Conservation (phyloP, 2,888 invertebrate species). For the Hipparchia sbordonii region DNA sequence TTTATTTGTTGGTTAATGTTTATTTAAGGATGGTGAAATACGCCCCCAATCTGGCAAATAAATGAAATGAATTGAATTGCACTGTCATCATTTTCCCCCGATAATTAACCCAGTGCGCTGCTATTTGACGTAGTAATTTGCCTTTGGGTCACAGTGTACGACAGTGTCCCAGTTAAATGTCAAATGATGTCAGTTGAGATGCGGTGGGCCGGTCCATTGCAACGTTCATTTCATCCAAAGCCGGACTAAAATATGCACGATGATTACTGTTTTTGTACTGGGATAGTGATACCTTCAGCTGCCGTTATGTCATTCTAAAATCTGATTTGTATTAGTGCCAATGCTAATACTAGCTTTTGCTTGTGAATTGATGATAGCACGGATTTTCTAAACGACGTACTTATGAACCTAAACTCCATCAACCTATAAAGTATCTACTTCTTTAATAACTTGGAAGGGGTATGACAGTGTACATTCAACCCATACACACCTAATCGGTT, state of each 20-base stretch:
- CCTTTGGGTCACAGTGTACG: background rate
- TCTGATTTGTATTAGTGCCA: background rate
- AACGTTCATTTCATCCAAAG: background rate
- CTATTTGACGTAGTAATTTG: conserved; percentile 4
- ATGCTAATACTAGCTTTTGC: no score
- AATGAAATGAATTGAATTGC: background rate
- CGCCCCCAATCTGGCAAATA: no score
- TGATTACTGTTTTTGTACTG: background rate
- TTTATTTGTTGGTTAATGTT: no score
- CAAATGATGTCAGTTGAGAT: conserved; percentile 4
- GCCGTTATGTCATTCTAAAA: background rate
- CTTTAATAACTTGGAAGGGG: no score
- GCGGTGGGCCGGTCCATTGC: background rate
- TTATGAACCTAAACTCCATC: no score
- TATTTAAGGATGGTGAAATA: no score
- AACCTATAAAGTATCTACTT: no score
- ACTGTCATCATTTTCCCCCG: background rate
- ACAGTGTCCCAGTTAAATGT: conserved; percentile 12
- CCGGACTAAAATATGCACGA: conserved; percentile 5
- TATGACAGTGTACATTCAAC: no score
- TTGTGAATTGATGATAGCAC: no score
- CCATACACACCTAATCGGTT: no score
- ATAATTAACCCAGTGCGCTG: background rate
- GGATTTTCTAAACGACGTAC: no score
- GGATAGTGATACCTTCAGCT: background rate